These are phyloP conservation scores for Melanostoma scalare DNA, from an alignment of 2,888 invertebrate species.

Conservation along the genomic window DNA sequence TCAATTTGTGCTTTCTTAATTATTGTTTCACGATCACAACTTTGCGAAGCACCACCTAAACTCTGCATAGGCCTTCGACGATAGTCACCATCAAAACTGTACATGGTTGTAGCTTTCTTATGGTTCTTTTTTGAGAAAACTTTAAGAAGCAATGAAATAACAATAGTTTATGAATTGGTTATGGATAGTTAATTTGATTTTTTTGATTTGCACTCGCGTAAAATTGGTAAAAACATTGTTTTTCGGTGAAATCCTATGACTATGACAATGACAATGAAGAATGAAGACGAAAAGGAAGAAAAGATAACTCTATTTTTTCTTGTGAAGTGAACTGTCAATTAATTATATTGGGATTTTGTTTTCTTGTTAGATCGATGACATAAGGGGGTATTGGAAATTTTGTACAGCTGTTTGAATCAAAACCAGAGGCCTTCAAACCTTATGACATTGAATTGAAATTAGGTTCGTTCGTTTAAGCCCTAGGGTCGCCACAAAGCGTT, in stretches of 20 bases:
- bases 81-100: constrained; percentile 95
- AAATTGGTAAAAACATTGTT: constrained; percentile 68
- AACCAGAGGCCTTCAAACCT: constrained; percentile 2
- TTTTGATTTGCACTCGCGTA: constrained; percentile 47
- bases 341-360: constrained; percentile 24
- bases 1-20: constrained; percentile 92
- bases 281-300: constrained; percentile 36
- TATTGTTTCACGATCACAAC: constrained; percentile 84
- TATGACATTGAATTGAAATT: neutral
- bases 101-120: constrained; percentile 81
- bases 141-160: neutral
- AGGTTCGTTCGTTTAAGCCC: too few relatives aligned
- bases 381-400: neutral
- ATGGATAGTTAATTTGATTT: constrained; percentile 39
- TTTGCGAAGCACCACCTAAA: constrained; percentile 93
- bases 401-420: constrained; percentile 5
- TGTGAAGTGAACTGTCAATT: constrained; percentile 37
- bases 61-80: constrained; percentile 94
- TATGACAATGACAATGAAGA: constrained; percentile 58
- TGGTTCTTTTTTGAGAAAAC: constrained; percentile 28
- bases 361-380: constrained; percentile 42
- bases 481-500: too few relatives aligned
- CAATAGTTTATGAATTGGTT: constrained; percentile 16
- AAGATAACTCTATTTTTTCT: constrained; percentile 56
- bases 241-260: constrained; percentile 63